Evolutionary conservation across 2,797 vertebrate species (phyloP).

Genomic region (Melanotaenia maccullochi): DNA sequence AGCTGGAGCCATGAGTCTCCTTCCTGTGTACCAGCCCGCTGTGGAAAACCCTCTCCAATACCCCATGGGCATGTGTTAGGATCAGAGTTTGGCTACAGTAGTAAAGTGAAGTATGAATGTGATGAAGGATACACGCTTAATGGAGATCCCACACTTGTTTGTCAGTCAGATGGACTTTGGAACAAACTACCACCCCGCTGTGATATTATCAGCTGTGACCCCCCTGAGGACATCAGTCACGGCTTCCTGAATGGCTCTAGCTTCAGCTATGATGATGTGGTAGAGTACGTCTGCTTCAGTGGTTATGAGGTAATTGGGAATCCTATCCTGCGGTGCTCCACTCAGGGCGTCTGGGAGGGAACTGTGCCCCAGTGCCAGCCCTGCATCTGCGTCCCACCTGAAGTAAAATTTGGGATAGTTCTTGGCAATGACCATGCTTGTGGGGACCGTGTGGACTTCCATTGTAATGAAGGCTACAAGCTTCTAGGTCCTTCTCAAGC

Average conservation of each 20-base stretch:
- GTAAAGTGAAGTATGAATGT: conserved; percentile 87
- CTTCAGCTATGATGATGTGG: conserved; percentile 86
- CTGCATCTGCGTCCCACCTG: conserved; percentile 86
- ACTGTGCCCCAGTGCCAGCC: conserved; percentile 86
- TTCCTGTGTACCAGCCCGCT: conserved; percentile 83
- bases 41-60: conserved; percentile 78
- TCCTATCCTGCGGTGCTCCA: conserved; percentile 86
- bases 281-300: conserved; percentile 91
- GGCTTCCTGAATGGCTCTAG: conserved; percentile 91
- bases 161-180: conserved; percentile 89
- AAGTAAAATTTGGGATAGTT: conserved; percentile 82
- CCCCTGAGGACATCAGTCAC: conserved; percentile 91
- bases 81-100: conserved; percentile 84
- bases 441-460: conserved; percentile 84
- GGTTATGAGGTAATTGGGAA: conserved; percentile 89
- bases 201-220: conserved; percentile 86
- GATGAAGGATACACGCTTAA: conserved; percentile 86
- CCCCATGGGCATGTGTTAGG: conserved; percentile 82
- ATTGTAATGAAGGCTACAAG: conserved; percentile 89
- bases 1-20: conserved; percentile 89
- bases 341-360: conserved; percentile 90
- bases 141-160: conserved; percentile 79
- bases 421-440: conserved; percentile 85
- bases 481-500: conserved; percentile 88
- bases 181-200: conserved; percentile 86